Evolutionary conservation across 2,113 vertebrate genomes (phyloP).

Genomic region (Stomatorhinus ivindoensis): DNA sequence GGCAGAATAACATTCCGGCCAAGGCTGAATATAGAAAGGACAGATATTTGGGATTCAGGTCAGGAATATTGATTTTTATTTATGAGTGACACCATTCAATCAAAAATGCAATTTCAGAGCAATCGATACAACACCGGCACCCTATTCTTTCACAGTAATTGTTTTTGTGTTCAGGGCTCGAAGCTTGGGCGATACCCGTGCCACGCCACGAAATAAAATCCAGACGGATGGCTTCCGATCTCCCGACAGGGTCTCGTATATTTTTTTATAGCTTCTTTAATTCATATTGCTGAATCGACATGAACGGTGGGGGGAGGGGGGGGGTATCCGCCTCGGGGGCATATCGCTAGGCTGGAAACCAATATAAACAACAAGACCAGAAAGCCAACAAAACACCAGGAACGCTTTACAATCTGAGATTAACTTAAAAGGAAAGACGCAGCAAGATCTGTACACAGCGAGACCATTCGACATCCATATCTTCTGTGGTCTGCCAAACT

Average conservation of each 20-base stretch:
- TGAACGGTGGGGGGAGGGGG: neutral
- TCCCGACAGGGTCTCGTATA: neutral
- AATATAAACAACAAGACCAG: neutral
- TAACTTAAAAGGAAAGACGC: neutral
- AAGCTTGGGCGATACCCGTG: neutral
- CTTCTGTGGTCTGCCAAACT: neutral
- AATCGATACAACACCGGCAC: neutral
- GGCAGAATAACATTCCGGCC: neutral
- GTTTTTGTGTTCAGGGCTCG: neutral
- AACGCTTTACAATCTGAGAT: neutral
- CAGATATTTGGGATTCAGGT: conserved; percentile 5
- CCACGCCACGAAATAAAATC: neutral
- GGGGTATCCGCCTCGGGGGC: neutral
- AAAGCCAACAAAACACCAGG: neutral
- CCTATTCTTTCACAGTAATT: neutral
- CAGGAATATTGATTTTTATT: conserved; percentile 13
- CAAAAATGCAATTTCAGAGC: conserved; percentile 10
- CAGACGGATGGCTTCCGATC: neutral
- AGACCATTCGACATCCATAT: neutral
- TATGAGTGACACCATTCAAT: conserved; percentile 14
- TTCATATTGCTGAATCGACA: neutral
- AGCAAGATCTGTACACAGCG: neutral
- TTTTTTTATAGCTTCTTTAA: neutral
- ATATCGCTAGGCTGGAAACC: neutral
- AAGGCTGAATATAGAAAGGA: neutral